Evolutionary conservation across 1,140 invertebrate genomes (phyloP), one percentile per base, ranked within the genome.

Genomic region (Thrips palmi): DNA sequence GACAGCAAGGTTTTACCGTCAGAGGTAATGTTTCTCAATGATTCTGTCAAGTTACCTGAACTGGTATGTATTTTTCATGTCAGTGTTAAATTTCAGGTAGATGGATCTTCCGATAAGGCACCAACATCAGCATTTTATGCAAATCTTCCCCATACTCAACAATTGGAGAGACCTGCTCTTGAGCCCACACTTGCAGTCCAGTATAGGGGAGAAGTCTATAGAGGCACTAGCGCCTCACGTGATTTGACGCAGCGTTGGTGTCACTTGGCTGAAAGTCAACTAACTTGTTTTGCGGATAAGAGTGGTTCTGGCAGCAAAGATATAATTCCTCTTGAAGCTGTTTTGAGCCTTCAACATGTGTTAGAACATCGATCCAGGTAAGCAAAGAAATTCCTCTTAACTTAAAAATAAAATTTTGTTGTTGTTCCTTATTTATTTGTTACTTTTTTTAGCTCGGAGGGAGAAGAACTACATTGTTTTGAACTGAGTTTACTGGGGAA

Each of bases 261-360:
- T 38, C 55, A 63, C 6, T 41, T 71, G 12, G 47, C 54, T 0
- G 67, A 69, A 43, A 56, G 63, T 11, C 65, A 65, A 43, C 56
- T 71, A 14, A 56, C 56, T 25, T 62, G 65, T 41, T 66, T 58
- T 36, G 37, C 57, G 6, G 66, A 71, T 45, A 66, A 65, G 45
- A 62, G 57, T 39, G 59, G 64, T 58, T 57, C 57, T 36, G 57
- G 58, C 0, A 42, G 55, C 12, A 70, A 71, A 44, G 71, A 75
- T 50, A 48, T 60, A 25, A 63, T 74, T 47, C 52, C 63, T 5
- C 52, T 73, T 24, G 58, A 68, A 5, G 54, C 50, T 22, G 61
- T 72, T 12, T 57, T 71, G 3, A 74, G 70, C 43, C 49, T 76
- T 39, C 70, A 73, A 52, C 57, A 68, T 38, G 56, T 74, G 19